Percentiles rank a stretch among this genome's conserved stretches.
Conservation (phyloP, 1,140 invertebrate genomes). For the Lasaia peninsularis region DNA sequence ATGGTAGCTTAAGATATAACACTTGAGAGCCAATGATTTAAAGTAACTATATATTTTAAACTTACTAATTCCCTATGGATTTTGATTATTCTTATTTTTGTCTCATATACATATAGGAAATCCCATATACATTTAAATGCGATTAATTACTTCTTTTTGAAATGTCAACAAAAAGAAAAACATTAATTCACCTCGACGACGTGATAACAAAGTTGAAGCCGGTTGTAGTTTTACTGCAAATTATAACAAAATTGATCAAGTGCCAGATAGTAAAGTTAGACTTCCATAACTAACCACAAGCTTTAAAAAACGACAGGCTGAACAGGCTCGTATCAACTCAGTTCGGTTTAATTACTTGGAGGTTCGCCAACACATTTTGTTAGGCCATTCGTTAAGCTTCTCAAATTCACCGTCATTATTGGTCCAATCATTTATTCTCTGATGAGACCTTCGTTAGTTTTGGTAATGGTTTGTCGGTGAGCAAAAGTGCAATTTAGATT, state of each 20-base stretch:
- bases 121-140: too few relatives aligned
- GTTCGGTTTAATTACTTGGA: slow-evolving; percentile 22
- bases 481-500: too few relatives aligned
- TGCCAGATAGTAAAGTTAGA: neutral
- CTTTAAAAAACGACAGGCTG: slow-evolving; percentile 5
- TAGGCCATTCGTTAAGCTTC: slow-evolving; percentile 19
- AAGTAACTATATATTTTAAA: too few relatives aligned
- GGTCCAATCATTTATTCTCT: neutral
- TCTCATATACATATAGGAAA: too few relatives aligned
- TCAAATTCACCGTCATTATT: slow-evolving; percentile 21
- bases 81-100: too few relatives aligned
- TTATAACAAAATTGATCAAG: neutral
- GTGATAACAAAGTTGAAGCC: too few relatives aligned
- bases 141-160: too few relatives aligned
- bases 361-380: slow-evolving; percentile 16
- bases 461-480: neutral
- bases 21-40: too few relatives aligned
- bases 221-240: neutral
- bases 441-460: slow-evolving; percentile 5
- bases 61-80: too few relatives aligned
- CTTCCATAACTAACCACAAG: slow-evolving; percentile 9
- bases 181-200: too few relatives aligned
- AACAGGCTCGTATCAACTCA: slow-evolving; percentile 14
- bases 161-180: too few relatives aligned
- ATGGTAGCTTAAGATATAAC: too few relatives aligned